Evolutionary conservation across 2,888 invertebrate genomes (phyloP).

Genomic region (Ochropacha duplaris): DNA sequence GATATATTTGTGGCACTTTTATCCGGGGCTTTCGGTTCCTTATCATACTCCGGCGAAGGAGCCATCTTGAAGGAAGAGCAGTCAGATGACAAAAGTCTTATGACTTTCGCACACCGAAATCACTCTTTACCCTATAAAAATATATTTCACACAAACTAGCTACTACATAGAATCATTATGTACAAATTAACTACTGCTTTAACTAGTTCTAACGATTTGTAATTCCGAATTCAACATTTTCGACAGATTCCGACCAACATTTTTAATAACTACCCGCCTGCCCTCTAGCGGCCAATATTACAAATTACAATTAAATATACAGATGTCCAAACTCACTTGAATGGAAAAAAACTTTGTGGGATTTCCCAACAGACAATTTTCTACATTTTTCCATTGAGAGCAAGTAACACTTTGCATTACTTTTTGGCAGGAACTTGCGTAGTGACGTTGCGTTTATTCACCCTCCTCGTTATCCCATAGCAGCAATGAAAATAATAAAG

Average conservation of each 20-base stretch:
- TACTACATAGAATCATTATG: constrained; percentile 68
- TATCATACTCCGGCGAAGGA: constrained; percentile 90
- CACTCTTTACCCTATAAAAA: constrained; percentile 61
- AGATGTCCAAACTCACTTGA: no score
- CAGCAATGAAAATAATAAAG: no score
- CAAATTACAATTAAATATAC: constrained; percentile 18
- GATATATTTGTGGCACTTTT: constrained; percentile 78
- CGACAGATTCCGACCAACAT: constrained; percentile 74
- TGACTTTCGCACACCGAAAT: constrained; percentile 75
- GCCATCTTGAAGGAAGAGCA: constrained; percentile 87
- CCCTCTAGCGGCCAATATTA: constrained; percentile 37
- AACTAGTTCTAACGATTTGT: constrained; percentile 70
- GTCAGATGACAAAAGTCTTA: constrained; percentile 84
- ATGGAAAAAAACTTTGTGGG: no score
- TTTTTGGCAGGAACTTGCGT: no score
- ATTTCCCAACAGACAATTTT: no score
- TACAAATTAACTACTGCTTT: constrained; percentile 57
- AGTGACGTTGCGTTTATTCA: no score
- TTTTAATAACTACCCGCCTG: constrained; percentile 63
- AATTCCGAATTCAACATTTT: constrained; percentile 75
- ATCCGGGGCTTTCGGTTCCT: constrained; percentile 89
- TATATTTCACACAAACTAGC: constrained; percentile 56
- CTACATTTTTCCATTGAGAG: no score
- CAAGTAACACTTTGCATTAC: no score
- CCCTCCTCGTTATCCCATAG: no score